A percentile compares a stretch with the other conserved stretches of the same genome.
These are phyloP conservation scores for Hippotragus niger DNA, from an alignment of 2,113 vertebrate species.

Conservation along the genomic window DNA sequence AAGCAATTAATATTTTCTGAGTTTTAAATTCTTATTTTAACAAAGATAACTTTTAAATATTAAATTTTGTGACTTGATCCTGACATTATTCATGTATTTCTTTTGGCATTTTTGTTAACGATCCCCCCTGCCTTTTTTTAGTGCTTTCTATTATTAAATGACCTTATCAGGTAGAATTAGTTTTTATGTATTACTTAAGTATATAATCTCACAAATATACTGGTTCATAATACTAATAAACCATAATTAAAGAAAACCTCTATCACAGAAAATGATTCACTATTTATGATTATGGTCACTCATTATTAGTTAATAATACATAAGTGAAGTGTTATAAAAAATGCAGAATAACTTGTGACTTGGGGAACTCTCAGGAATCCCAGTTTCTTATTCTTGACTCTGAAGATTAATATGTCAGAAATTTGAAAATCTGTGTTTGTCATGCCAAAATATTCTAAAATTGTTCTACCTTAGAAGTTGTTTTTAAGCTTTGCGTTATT, in stretches of 20 bases:
- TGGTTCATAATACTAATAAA: background rate
- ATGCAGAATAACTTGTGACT: background rate
- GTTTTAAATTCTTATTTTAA: conserved; percentile 26
- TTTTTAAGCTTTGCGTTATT: background rate
- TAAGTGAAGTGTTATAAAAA: background rate
- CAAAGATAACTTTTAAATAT: background rate
- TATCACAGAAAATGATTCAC: background rate
- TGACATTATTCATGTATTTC: background rate
- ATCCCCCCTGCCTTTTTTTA: background rate
- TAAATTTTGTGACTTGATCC: conserved; percentile 10
- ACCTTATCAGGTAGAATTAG: background rate
- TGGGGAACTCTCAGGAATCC: background rate
- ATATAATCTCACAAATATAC: background rate
- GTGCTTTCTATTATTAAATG: conserved; percentile 10
- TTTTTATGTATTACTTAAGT: conserved; percentile 18
- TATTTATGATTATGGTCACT: background rate
- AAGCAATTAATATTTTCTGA: background rate
- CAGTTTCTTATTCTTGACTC: background rate
- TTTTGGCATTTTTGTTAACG: background rate
- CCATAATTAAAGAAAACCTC: background rate
- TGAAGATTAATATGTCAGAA: conserved; percentile 6
- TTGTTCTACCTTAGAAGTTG: background rate
- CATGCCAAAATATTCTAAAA: background rate
- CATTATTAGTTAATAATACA: background rate
- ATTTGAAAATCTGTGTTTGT: conserved; percentile 28